A percentile compares a stretch with the other conserved stretches of the same genome.
Evolutionary conservation across 2,797 vertebrate species (phyloP).

Genomic region (Rhyacichthys aspro): DNA sequence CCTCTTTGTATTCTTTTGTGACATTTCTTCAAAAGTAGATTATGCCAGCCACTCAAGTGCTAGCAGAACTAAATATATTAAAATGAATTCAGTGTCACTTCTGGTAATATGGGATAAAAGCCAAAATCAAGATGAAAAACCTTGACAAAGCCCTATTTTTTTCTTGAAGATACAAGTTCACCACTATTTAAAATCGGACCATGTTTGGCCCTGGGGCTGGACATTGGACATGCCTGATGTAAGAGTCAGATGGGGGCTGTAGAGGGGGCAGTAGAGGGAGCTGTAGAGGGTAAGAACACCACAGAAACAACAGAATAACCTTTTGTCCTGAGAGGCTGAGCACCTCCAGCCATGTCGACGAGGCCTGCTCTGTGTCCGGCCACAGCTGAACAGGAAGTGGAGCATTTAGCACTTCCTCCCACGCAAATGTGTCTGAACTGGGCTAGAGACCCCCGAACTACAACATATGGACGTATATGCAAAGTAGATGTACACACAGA

Average conservation of each 20-base stretch:
- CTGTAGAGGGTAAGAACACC: slow-evolving; percentile 33
- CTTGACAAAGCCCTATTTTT: no score
- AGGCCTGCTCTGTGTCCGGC: slow-evolving; percentile 58
- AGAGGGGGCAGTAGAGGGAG: slow-evolving; percentile 27
- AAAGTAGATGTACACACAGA: no score
- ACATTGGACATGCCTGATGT: not conserved
- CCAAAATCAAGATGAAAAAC: no score
- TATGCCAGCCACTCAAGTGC: no score
- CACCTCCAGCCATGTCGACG: slow-evolving; percentile 32
- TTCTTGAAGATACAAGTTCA: no score
- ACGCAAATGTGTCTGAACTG: slow-evolving; percentile 23
- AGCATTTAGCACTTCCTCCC: slow-evolving; percentile 68
- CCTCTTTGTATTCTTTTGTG: no score
- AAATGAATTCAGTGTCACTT: no score
- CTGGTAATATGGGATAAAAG: no score
- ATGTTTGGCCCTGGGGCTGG: not conserved
- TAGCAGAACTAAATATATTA: no score
- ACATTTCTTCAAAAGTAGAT: no score
- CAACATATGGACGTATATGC: slow-evolving; percentile 37
- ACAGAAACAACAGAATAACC: slow-evolving; percentile 47
- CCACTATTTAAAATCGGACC: no score
- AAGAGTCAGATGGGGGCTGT: slow-evolving; percentile 20
- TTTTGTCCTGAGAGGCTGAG: not conserved
- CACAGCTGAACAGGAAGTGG: slow-evolving; percentile 70
- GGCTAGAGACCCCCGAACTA: slow-evolving; percentile 23